phyloP scores from a whole-genome alignment of 2,797 vertebrate species.

The Thalassophryne amazonica region DNA sequence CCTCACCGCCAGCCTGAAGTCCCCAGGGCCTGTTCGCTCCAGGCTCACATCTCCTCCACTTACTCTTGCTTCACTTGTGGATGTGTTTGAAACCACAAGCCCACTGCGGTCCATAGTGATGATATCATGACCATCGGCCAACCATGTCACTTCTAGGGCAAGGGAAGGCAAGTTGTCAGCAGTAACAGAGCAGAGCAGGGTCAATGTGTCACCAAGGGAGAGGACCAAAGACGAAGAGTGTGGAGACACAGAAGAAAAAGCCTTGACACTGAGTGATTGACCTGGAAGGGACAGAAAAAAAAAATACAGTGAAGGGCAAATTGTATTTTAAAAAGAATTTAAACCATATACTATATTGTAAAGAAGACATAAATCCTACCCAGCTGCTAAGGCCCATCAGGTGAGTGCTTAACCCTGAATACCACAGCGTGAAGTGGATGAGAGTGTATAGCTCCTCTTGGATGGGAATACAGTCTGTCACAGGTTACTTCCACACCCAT shows the following conservation, averaged over 20 bases:
- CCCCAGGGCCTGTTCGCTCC: constrained; percentile 70
- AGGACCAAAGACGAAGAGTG: constrained; percentile 49
- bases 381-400: too few species aligned
- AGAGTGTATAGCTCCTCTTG: too few species aligned
- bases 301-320: too few species aligned
- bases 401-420: too few species aligned
- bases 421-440: too few species aligned
- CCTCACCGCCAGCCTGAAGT: constrained; percentile 80
- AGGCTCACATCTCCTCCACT: constrained; percentile 61
- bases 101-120: constrained; percentile 81
- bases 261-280: constrained; percentile 78
- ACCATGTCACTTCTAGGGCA: constrained; percentile 85
- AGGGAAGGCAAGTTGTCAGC: constrained; percentile 77
- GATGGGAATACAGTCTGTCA: too few species aligned
- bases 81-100: constrained; percentile 75
- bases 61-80: constrained; percentile 12
- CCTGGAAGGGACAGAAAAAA: constrained; percentile 58
- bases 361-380: too few species aligned
- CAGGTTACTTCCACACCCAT: too few species aligned
- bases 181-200: constrained; percentile 83
- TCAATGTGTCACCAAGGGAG: constrained; percentile 79
- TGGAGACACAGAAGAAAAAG: constrained; percentile 50
- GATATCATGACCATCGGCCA: constrained; percentile 76
- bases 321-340: too few species aligned
- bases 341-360: too few species aligned